Base-by-base conservation (phyloP, 2,888 invertebrate species). In the Dascillus cervinus region DNA sequence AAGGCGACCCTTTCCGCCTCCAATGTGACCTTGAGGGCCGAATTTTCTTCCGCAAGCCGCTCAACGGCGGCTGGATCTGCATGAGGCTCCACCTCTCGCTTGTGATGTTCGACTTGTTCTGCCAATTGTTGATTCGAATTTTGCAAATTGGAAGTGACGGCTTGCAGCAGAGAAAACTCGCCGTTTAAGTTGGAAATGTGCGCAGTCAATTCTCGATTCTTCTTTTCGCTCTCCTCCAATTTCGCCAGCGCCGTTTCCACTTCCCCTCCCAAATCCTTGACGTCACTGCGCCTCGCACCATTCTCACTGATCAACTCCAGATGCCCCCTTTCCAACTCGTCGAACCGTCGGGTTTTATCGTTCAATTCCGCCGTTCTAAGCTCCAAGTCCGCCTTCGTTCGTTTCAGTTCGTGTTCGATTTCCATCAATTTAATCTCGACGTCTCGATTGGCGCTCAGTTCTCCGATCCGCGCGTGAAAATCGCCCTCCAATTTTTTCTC, bases 401-500 rank as follows among this genome's bases (percentile, higher is more conserved):
- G 60, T 29, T 53, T 53, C 32, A 66, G 64, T 31, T 67, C 56
- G 31, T 64, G 58, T 37, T 70, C 66, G 27, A 63, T 67, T 53
- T 70, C 67, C 46, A 69, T 64, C 23, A 62, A 58, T 56, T 70
- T 69, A 38, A 61, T 56, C 42, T 73, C 69, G 25, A 70, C 42
- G 37, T 72, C 70, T 44, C 63, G 26, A n/a, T n/a, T n/a, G n/a
- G n/a, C n/a, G n/a, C n/a, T n/a, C n/a, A n/a, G n/a, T n/a, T n/a
- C n/a, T n/a, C n/a, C n/a, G n/a, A n/a, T n/a, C n/a, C n/a, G n/a
- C n/a, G n/a, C 17, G 13, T 49, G 37, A 31, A 59, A 60, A n/a
- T 56, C 53, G 6, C 26, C 14, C 31, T 32, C 50, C 26, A 60
- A 19, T 25, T 41, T 32, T 9, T 43, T 33, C 32, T 57, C 53